These are phyloP conservation scores for Phenganax marumi DNA, from an alignment of 92 coral and sea anemone genomes.

Conservation along the genomic window DNA sequence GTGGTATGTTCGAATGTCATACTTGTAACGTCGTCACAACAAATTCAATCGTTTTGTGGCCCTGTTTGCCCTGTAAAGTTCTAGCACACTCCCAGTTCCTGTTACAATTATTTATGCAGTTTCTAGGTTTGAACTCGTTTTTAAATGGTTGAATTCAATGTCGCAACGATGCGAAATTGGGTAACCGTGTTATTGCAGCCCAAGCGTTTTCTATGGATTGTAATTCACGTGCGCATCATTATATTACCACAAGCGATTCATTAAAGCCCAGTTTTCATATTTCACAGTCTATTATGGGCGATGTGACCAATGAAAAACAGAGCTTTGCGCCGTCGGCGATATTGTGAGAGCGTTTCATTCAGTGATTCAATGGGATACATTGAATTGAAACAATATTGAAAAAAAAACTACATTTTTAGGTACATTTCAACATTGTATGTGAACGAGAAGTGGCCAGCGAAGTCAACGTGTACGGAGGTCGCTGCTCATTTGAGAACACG, in stretches of 20 bases:
- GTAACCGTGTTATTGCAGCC: too few relatives aligned
- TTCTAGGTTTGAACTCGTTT: too few relatives aligned
- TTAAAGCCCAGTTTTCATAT: too few relatives aligned
- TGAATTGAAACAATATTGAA: background rate
- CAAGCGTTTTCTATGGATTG: too few relatives aligned
- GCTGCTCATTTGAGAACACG: conserved; percentile 53
- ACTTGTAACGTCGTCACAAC: background rate
- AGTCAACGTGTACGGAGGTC: conserved; percentile 45
- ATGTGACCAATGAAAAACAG: too few relatives aligned
- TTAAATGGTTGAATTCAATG: too few relatives aligned
- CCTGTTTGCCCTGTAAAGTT: background rate
- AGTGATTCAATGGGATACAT: background rate
- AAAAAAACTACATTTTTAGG: conserved; percentile 39
- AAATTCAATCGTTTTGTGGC: background rate
- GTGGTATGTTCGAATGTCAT: background rate
- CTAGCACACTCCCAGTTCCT: background rate
- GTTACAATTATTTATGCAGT: too few relatives aligned
- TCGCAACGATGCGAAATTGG: too few relatives aligned
- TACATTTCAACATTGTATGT: conserved; percentile 67
- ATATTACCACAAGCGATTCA: too few relatives aligned
- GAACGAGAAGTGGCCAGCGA: conserved; percentile 59
- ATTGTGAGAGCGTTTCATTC: background rate
- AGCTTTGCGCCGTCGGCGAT: too few relatives aligned
- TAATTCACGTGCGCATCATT: too few relatives aligned
- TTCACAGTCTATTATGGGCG: too few relatives aligned